Evolutionary conservation across 2,888 invertebrate genomes (phyloP).

Genomic region (Belgica antarctica): DNA sequence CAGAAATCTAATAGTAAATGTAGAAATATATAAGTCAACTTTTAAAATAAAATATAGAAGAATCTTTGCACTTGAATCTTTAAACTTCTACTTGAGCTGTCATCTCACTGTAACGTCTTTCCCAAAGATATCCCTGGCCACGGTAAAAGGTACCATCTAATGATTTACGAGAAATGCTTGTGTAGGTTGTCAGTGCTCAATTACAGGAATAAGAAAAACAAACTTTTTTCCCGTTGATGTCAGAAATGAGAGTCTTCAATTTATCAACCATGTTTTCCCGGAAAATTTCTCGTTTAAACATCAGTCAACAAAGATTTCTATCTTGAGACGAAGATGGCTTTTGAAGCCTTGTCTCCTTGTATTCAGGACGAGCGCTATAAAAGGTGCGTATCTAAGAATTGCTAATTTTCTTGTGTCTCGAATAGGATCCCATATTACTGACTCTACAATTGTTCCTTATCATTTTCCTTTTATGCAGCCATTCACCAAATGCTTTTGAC

Average conservation of each 20-base stretch:
- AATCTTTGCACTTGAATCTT: too few relatives aligned
- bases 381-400: constrained; percentile 18
- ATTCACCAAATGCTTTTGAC: constrained; percentile 19
- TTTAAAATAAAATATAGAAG: too few relatives aligned
- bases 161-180: constrained; percentile 23
- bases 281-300: neutral
- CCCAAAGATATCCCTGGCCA: too few relatives aligned
- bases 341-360: neutral
- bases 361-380: neutral
- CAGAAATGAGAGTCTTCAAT: constrained; percentile 15
- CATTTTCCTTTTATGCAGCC: neutral
- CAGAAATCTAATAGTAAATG: too few relatives aligned
- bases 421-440: constrained; percentile 15
- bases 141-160: too few relatives aligned
- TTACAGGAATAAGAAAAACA: constrained; percentile 34
- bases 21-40: too few relatives aligned
- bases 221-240: constrained; percentile 5
- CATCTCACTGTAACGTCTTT: too few relatives aligned
- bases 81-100: too few relatives aligned
- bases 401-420: constrained; percentile 12
- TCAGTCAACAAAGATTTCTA: constrained; percentile 31
- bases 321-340: neutral
- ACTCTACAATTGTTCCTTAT: constrained; percentile 21
- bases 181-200: constrained; percentile 23
- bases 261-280: constrained; percentile 26